Base-by-base conservation (phyloP, 2,113 vertebrate genomes). In the Ameiurus melas region DNA sequence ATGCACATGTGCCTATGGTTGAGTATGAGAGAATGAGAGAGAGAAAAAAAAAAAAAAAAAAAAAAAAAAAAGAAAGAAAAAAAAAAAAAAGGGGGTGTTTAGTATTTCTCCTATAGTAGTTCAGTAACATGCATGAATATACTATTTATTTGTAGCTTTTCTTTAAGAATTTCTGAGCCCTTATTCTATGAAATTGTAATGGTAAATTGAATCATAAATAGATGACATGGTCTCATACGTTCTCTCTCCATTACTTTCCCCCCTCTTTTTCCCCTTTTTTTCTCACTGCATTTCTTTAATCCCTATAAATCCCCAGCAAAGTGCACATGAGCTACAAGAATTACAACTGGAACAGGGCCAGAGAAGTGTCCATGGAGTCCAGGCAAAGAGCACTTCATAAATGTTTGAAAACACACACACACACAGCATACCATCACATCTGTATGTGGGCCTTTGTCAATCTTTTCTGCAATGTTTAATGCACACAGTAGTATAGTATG, bases 281-380 rank as follows among this genome's bases (percentile, higher is more conserved):
- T 17, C 3, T 58, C 30, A 47, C 9, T 13, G 16, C 1, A 80
- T 47, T 78, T 53, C 77, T 79, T 79, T 78, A 78, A 78, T 78
- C 75, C 43, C 25, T n/a, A 78, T 80, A 80, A 60, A 81, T 81
- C 30, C 79, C 39, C 9, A 81, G 30, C 79, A 57, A 17, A 33
- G 17, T 58, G n/a, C 19, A 81, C 79, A 58, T 22, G 19, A 81
- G 53, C 27, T 57, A 30, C 19, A 81, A 5, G 20, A 55, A 81
- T 36, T 58, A 60, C 53, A 81, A 58, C 55, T 81, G 30, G 53
- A 60, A 20, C 30, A 81, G 9, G 30, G 79, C 30, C 79, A 58
- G 19, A 60, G 14, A 58, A 58, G n/a, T 36, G 53, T 81, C 17
- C 55, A 60, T 81, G 19, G 30, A 22, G 30, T 81, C 53, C 30